Percentiles rank a stretch among this genome's conserved stretches.
Evolutionary conservation across 92 coral and sea anemone genomes (phyloP).

Genomic region (Epizoanthus stellaris): DNA sequence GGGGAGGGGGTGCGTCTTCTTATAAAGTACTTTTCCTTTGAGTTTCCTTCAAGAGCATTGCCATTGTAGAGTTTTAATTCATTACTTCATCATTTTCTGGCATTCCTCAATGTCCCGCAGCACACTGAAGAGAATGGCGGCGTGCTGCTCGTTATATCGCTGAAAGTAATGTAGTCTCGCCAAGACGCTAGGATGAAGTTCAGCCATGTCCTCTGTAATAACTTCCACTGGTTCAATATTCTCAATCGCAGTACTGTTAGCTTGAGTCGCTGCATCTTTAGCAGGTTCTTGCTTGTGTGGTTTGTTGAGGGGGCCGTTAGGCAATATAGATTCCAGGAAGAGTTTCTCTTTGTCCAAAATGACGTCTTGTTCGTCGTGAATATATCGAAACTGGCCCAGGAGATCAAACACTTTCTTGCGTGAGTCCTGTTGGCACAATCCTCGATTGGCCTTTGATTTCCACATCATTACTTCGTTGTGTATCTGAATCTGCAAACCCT

Average conservation of each 20-base stretch:
- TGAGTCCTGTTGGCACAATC: slow-evolving; percentile 60
- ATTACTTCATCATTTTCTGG: slow-evolving; percentile 23
- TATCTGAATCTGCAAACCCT: slow-evolving; percentile 80
- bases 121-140: slow-evolving; percentile 47
- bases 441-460: slow-evolving; percentile 67
- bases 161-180: slow-evolving; percentile 57
- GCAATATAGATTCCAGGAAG: slow-evolving; percentile 51
- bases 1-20: too few relatives aligned
- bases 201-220: background rate
- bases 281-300: background rate
- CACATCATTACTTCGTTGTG: slow-evolving; percentile 87
- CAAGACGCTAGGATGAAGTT: slow-evolving; percentile 41
- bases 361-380: slow-evolving; percentile 80
- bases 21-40: too few relatives aligned
- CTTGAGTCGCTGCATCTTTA: background rate
- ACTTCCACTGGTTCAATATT: background rate
- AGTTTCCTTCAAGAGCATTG: too few relatives aligned
- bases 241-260: background rate
- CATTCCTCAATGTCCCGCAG: slow-evolving; percentile 61
- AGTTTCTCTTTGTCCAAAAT: slow-evolving; percentile 76
- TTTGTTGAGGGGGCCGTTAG: slow-evolving; percentile 2
- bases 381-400: slow-evolving; percentile 61
- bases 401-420: slow-evolving; percentile 75
- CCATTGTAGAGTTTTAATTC: background rate
- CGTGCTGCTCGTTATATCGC: slow-evolving; percentile 64